Evolutionary conservation across 2,113 vertebrate genomes (phyloP).

Genomic region (Panthera uncia): DNA sequence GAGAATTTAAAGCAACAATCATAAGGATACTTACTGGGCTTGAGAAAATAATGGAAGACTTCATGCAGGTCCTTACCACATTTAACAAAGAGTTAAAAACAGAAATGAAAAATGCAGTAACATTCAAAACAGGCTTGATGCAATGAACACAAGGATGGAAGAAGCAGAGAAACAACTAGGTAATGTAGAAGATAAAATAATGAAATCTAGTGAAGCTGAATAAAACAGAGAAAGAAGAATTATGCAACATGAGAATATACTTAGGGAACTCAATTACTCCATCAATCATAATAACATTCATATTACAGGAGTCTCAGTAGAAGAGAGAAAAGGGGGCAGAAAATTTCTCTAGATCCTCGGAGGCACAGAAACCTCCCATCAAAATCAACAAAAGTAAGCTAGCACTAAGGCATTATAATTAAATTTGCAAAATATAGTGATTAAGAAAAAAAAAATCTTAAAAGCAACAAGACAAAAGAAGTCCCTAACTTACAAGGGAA

Average conservation of each 20-base stretch:
- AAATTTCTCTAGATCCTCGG: background rate
- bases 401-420: background rate
- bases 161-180: background rate
- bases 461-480: background rate
- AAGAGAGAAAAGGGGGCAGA: background rate
- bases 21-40: background rate
- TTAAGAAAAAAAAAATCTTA: background rate
- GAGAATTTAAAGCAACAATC: background rate
- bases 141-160: background rate
- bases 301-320: background rate
- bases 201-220: background rate
- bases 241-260: background rate
- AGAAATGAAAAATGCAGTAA: background rate
- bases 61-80: background rate
- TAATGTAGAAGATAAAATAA: background rate
- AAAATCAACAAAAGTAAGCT: background rate
- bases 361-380: background rate
- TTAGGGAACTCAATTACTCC: background rate
- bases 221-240: background rate
- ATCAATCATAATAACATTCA: background rate
- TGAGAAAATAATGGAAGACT: background rate
- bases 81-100: background rate
- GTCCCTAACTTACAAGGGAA: background rate
- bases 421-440: background rate
- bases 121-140: background rate